phyloP scores from a whole-genome alignment of 2,113 vertebrate genomes.

The Panurus biarmicus region DNA sequence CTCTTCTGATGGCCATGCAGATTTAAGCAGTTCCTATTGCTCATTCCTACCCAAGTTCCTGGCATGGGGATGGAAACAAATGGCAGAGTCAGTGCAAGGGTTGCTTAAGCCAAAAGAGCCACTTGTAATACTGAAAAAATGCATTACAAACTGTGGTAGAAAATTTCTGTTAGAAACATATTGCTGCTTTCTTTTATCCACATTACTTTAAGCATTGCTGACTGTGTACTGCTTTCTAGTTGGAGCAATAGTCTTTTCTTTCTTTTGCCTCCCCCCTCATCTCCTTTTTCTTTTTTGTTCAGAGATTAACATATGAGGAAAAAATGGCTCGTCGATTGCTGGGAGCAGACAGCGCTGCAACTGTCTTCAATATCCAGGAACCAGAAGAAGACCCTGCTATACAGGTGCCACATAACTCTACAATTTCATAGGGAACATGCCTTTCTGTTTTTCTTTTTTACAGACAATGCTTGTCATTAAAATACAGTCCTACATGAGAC shows the following conservation, averaged over 20 bases:
- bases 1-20: conserved; percentile 7
- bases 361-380: conserved; percentile 88
- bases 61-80: conserved; percentile 15
- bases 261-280: neutral
- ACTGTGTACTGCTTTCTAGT: neutral
- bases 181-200: neutral
- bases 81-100: neutral
- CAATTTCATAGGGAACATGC: neutral
- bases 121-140: conserved; percentile 39
- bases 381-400: conserved; percentile 81
- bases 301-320: conserved; percentile 97
- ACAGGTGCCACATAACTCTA: conserved; percentile 74
- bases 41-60: conserved; percentile 24
- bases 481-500: neutral
- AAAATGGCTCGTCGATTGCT: conserved; percentile 97
- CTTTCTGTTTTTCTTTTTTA: neutral
- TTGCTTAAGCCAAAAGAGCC: neutral
- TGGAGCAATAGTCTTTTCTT: neutral
- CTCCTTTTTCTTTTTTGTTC: neutral
- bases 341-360: conserved; percentile 91
- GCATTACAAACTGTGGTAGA: neutral
- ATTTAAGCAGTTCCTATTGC: conserved; percentile 39
- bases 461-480: neutral
- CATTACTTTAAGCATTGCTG: neutral
- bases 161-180: neutral